phyloP scores from a whole-genome alignment of 2,888 invertebrate species.

The Quadroppia sp. region DNA sequence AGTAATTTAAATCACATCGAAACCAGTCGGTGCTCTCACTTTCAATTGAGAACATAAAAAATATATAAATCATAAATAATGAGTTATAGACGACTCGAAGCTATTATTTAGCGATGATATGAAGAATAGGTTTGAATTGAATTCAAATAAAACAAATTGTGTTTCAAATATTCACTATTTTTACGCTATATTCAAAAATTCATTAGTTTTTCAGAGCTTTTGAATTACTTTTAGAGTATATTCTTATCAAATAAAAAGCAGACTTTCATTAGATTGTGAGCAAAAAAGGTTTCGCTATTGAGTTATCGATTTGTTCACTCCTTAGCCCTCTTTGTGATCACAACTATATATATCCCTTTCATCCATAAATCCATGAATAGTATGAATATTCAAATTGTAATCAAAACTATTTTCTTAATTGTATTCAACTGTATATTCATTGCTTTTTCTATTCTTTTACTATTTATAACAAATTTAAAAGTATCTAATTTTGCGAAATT shows the following conservation, averaged over 20 bases:
- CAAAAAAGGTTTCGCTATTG: neutral
- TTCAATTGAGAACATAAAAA: neutral
- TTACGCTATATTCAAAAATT: too few relatives aligned
- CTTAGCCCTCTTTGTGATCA: neutral
- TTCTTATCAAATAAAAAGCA: conserved; percentile 23
- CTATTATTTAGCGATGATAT: neutral
- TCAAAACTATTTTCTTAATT: conserved; percentile 1
- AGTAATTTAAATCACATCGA: neutral
- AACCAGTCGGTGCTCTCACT: neutral
- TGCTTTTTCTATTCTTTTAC: neutral
- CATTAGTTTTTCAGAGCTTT: neutral
- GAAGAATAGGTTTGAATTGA: neutral
- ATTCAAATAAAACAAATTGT: neutral
- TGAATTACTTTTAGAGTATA: neutral
- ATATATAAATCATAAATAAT: neutral
- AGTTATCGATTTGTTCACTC: neutral
- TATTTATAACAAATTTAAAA: too few relatives aligned
- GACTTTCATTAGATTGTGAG: conserved; percentile 1
- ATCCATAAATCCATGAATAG: neutral
- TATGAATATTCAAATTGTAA: conserved; percentile 13
- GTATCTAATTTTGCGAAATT: neutral
- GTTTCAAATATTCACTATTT: neutral
- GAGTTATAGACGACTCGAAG: conserved; percentile 6
- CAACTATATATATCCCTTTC: neutral
- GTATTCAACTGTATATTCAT: neutral